Conservation (phyloP, 2,888 invertebrate species). For the Apamea epomidion region DNA sequence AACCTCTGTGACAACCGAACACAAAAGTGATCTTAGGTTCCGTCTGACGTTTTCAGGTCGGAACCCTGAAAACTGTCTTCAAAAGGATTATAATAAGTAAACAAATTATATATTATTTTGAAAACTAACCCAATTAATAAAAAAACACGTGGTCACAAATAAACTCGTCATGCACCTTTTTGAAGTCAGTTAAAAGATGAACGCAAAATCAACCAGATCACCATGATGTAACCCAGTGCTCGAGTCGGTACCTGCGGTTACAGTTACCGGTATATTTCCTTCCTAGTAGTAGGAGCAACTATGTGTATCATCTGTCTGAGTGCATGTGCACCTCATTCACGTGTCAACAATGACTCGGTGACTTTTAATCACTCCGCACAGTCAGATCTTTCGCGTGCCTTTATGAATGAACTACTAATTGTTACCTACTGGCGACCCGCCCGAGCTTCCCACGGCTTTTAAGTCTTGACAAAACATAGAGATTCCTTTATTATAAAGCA, state of each 20-base stretch:
- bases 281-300: conserved; percentile 1
- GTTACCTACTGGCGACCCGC: background rate
- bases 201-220: background rate
- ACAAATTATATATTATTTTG: no score
- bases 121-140: background rate
- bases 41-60: background rate
- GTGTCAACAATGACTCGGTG: conserved; percentile 29
- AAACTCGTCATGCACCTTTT: background rate
- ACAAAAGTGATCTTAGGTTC: background rate
- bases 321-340: conserved; percentile 27
- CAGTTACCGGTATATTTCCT: conserved; percentile 1
- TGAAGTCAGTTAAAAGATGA: background rate
- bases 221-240: background rate
- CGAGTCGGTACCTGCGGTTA: conserved; percentile 27
- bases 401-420: conserved; percentile 28
- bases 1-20: background rate
- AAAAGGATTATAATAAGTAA: no score
- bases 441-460: background rate
- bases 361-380: conserved; percentile 13
- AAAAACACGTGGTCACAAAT: background rate
- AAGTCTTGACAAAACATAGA: background rate
- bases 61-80: background rate
- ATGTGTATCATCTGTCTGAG: conserved; percentile 3
- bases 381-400: background rate
- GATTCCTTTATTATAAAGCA: background rate